A percentile compares a stretch with the other conserved stretches of the same genome.
Evolutionary conservation across 2,113 vertebrate genomes (phyloP).

Genomic region (Diadophis punctatus): DNA sequence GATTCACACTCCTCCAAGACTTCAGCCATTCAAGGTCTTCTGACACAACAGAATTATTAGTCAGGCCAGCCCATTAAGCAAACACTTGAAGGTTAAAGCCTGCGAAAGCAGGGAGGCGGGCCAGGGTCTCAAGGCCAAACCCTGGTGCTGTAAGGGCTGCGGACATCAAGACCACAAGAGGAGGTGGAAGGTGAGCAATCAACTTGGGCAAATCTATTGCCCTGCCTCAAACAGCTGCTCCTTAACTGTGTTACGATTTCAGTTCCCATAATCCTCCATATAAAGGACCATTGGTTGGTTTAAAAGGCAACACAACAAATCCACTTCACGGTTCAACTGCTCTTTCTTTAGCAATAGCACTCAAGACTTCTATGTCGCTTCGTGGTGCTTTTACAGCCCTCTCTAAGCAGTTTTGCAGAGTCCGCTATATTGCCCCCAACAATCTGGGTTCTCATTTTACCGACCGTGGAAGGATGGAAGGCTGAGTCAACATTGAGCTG

Average conservation of each 20-base stretch:
- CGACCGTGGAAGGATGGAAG: too few species aligned
- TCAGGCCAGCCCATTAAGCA: not conserved
- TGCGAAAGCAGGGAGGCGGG: not conserved
- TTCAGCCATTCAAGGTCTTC: not conserved
- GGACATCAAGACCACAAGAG: not conserved
- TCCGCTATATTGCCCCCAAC: too few species aligned
- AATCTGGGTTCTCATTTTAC: too few species aligned
- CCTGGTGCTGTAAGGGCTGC: not conserved
- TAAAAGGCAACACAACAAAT: not conserved
- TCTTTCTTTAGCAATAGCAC: not conserved
- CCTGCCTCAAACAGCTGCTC: not conserved
- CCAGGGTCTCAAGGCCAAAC: not conserved
- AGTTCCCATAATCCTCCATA: not conserved
- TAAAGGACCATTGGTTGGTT: not conserved
- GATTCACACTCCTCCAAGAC: not conserved
- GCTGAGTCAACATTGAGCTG: too few species aligned
- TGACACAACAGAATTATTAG: not conserved
- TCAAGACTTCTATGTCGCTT: too few species aligned
- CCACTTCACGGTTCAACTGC: not conserved
- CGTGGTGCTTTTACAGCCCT: too few species aligned
- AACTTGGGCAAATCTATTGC: not conserved
- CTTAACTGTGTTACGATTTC: not conserved
- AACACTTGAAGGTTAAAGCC: slow-evolving; percentile 10
- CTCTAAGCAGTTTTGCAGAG: too few species aligned
- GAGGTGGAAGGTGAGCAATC: not conserved